Base-by-base conservation (phyloP, 2,797 vertebrate species). In the Sebastes dallii region DNA sequence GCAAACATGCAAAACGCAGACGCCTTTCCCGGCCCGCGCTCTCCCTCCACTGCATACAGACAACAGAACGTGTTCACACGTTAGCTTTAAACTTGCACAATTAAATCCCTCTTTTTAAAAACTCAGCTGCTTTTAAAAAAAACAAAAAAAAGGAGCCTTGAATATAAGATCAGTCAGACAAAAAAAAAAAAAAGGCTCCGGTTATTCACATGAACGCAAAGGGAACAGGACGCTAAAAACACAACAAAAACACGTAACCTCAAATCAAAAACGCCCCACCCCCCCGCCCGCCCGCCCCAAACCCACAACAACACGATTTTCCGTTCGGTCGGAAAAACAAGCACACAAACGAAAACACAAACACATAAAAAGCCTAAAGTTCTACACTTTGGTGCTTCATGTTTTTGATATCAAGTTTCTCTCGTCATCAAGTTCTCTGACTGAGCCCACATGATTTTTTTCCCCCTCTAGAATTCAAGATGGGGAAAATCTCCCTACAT, bases 371-470 rank as follows among this genome's bases (percentile, higher is more conserved):
- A 96, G 94, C 93, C 93, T 95, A 96, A 95, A 95, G 94, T 95
- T 94, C 96, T 95, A 96, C 94, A 96, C 96, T 96, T 96, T 96
- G 96, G 96, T 96, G 95, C 95, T 95, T 94, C 86, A 86, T 91
- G 90, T 89, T 95, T 94, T 91, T 93, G 91, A 96, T 95, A 95
- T 95, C 94, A 95, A 94, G 94, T 92, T 92, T 90, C 80, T 86
- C 90, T 92, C 61, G 60, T 84, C 86, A 67, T 85, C 85, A 81
- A 86, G 89, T 86, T 91, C 82, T 90, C 78, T 83, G 86, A 88
- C 88, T 78, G 88, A 93, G 84, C 71, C 8, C 10, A 89, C 88
- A 82, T 72, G 82, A 86, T 55, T 71, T 9, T 46, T 86, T 81
- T 75, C 65, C 77, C 74, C 84, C 81, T 86, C 88, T 85, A 68